These are phyloP conservation scores for Cyphomyrus discorhynchus DNA, from an alignment of 2,113 vertebrate genomes.

Conservation along the genomic window DNA sequence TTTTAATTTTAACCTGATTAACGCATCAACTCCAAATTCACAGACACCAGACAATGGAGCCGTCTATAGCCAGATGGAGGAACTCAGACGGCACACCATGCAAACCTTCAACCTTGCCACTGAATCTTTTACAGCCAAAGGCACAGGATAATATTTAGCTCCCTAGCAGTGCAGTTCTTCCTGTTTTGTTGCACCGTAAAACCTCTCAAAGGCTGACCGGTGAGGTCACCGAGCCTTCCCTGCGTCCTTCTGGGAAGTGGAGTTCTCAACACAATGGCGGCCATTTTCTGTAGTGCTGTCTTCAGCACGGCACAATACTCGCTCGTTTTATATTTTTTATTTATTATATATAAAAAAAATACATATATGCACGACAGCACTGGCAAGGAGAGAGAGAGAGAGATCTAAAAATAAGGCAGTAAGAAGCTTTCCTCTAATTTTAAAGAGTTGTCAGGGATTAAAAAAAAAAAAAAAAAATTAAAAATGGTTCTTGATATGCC, in stretches of 20 bases:
- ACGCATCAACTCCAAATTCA: neutral
- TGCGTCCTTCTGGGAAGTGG: conserved; percentile 1
- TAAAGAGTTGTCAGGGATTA: neutral
- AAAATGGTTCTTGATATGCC: neutral
- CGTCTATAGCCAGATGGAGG: neutral
- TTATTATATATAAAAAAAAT: neutral
- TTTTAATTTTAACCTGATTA: neutral
- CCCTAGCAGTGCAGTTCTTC: neutral
- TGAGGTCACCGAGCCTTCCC: neutral
- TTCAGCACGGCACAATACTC: neutral
- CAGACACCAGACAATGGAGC: neutral
- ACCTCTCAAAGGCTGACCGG: neutral
- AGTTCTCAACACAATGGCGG: neutral
- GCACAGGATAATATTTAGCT: neutral
- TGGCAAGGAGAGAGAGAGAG: neutral
- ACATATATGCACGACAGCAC: neutral
- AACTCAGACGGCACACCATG: neutral
- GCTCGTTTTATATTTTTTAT: neutral
- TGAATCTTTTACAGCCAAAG: neutral
- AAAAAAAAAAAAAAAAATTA: neutral
- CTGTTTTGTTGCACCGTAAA: neutral
- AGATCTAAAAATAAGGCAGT: neutral
- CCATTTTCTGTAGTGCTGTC: neutral
- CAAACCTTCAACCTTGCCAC: neutral
- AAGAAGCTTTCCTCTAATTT: neutral